These are phyloP conservation scores for Smutsia temminckii DNA, from an alignment of 2,797 vertebrate genomes.

Conservation along the genomic window DNA sequence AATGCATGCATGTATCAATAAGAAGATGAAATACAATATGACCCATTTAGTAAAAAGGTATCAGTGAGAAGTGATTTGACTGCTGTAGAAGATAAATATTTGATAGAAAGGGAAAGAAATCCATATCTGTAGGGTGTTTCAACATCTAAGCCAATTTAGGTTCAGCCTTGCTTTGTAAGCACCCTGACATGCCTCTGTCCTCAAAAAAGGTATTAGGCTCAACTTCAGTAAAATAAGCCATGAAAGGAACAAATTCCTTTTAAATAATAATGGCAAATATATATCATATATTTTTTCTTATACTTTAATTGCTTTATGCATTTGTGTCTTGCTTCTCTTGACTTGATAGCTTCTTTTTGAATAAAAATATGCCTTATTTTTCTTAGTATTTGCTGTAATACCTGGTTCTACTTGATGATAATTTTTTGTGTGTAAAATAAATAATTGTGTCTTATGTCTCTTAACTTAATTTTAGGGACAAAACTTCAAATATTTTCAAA, in stretches of 20 bases:
- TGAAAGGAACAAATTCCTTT: not conserved
- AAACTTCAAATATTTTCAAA: conserved; percentile 38
- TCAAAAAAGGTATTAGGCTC: not conserved
- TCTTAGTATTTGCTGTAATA: not conserved
- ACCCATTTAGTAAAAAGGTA: not conserved
- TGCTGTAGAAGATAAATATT: not conserved
- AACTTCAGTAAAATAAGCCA: not conserved
- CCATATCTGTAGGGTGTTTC: not conserved
- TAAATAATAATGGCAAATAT: not conserved
- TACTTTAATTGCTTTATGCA: not conserved
- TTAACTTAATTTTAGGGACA: conserved; percentile 23
- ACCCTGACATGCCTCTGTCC: not conserved
- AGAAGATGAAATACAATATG: not conserved
- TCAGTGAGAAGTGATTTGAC: not conserved
- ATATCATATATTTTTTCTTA: not conserved
- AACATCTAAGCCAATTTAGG: not conserved
- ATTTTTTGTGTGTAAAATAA: not conserved
- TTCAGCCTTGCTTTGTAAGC: not conserved
- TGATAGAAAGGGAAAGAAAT: not conserved
- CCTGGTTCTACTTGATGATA: conserved; percentile 9
- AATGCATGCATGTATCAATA: not conserved
- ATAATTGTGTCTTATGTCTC: not conserved
- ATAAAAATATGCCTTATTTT: conserved; percentile 21
- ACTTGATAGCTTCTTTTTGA: conserved; percentile 2
- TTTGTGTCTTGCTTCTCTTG: not conserved